Percentiles rank a stretch among this genome's conserved stretches.
Conservation (phyloP, 2,797 vertebrate species). For the Manis pentadactyla region DNA sequence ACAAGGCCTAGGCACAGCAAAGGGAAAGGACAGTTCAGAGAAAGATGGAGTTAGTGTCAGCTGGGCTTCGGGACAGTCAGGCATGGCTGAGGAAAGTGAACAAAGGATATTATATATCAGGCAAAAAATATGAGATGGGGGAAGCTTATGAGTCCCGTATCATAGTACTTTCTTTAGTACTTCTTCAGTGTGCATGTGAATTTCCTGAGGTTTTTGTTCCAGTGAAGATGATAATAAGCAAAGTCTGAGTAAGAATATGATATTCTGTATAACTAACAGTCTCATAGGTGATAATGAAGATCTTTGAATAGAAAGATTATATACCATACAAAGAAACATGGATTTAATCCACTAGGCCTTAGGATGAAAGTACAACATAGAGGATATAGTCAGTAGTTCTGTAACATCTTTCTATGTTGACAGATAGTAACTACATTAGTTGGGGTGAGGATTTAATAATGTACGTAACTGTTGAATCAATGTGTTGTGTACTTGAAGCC, state of each 20-base stretch:
- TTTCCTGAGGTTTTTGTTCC: background rate
- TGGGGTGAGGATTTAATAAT: too few relatives aligned
- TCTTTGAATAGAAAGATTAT: background rate
- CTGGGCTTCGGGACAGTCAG: background rate
- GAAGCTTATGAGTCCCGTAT: background rate
- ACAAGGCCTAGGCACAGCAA: background rate
- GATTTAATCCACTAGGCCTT: background rate
- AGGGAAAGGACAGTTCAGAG: background rate
- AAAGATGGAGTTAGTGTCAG: background rate
- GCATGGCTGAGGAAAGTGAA: background rate
- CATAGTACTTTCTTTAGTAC: background rate
- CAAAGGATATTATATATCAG: background rate
- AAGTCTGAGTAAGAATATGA: background rate
- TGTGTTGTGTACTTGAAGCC: too few relatives aligned
- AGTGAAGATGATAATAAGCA: background rate
- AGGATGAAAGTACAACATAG: background rate
- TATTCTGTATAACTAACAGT: background rate
- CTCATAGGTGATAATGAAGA: background rate
- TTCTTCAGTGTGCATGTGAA: background rate
- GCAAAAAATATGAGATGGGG: background rate
- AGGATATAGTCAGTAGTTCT: too few relatives aligned
- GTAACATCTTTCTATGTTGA: too few relatives aligned
- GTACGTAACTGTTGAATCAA: too few relatives aligned
- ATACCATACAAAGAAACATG: background rate
- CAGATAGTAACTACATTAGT: too few relatives aligned